Evolutionary conservation across 1,140 invertebrate genomes (phyloP), one percentile per base, ranked within the genome.

Genomic region (Drosophila subpulchrella): DNA sequence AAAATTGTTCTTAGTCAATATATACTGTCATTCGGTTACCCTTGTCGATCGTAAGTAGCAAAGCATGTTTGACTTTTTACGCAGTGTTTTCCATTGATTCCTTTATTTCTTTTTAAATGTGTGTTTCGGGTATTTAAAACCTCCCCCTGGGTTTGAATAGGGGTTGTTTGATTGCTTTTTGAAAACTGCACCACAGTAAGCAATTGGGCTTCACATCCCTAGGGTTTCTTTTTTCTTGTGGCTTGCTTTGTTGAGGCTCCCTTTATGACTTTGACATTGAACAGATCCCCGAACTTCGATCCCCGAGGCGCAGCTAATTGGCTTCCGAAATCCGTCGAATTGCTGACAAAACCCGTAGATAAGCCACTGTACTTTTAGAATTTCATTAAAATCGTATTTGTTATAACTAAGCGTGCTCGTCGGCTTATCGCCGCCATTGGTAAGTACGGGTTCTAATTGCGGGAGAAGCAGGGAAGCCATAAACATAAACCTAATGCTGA

Each of bases 361-460:
- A 82, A 78, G 65, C 61, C 38, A 53, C 51, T 60, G 78, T 72
- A 68, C 71, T 78, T 60, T 76, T 71, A 63, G 59, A 51, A 66
- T 89, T 88, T 83, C 75, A 88, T 88, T 89, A 88, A 83, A 83
- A 77, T 67, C 56, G 58, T 60, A 85, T 85, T 85, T 75, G 81
- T 88, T 88, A 77, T 80, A 76, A 70, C 79, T 80, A 83, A 83
- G 53, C 27, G 50, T n/a, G 38, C 47, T 53, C 47, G 70, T 47
- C 54, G 50, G 71, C 83, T 88, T 86, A 88, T 86, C 83, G 65
- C 27, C 13, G 38, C 6, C n/a, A 7, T 24, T 53, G 41, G 36
- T 34, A 42, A 30, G 75, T 67, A 63, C 60, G 55, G 60, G 54
- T 59, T 72, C 59, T 65, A 83, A 75, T 81, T 67, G 72, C 81